Conservation (phyloP, 30 jellyfish, hydroid and myxozoan species). For the Hydractinia symbiolongicarpus region DNA sequence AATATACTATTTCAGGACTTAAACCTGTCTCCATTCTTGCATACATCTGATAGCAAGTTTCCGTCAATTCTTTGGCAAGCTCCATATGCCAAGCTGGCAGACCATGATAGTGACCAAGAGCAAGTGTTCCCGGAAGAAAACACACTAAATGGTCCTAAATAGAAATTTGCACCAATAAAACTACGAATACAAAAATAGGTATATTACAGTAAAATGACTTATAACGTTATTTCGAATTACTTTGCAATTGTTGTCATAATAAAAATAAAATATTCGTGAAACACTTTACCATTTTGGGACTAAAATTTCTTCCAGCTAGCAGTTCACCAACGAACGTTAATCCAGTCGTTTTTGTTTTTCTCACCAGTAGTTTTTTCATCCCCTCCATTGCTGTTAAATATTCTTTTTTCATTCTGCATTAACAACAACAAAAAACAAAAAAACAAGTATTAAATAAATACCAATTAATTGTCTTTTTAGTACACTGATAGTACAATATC, state of each 20-base stretch:
- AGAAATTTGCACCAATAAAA: not conserved
- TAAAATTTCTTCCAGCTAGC: constrained; percentile 67
- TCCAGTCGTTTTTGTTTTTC: constrained; percentile 45
- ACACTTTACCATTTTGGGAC: constrained; percentile 82
- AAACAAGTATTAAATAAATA: no score
- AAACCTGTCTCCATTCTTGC: constrained; percentile 88
- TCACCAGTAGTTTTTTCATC: constrained; percentile 41
- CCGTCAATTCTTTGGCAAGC: constrained; percentile 76
- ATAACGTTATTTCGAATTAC: not conserved
- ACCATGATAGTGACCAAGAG: constrained; percentile 89
- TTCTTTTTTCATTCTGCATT: constrained; percentile 57
- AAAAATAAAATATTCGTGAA: not conserved
- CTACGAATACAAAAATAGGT: not conserved
- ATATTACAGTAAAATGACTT: not conserved
- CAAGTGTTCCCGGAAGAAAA: constrained; percentile 93
- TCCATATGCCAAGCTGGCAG: constrained; percentile 72
- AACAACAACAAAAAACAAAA: not conserved
- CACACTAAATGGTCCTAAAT: constrained; percentile 93
- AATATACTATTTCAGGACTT: constrained; percentile 92
- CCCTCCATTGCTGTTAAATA: constrained; percentile 73
- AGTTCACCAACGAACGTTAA: constrained; percentile 88
- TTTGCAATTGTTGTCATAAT: not conserved
- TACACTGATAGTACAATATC: no score
- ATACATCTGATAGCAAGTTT: constrained; percentile 88
- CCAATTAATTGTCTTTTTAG: no score